Conservation (phyloP, 2,113 vertebrate species). For the Atractosteus spatula region DNA sequence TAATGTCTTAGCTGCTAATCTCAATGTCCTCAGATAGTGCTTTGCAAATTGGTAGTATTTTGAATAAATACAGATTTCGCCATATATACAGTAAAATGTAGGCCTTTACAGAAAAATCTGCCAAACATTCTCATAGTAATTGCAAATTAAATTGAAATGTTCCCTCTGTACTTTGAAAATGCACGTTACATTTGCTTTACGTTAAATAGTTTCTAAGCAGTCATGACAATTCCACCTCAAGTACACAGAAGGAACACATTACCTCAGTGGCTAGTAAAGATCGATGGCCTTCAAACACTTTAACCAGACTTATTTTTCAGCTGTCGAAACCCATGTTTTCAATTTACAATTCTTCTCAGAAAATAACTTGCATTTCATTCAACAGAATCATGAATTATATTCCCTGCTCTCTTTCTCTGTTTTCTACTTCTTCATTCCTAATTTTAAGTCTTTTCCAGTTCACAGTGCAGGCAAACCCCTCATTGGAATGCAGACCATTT, state of each 20-base stretch:
- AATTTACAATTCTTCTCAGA: constrained; percentile 68
- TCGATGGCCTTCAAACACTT: constrained; percentile 79
- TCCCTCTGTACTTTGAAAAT: constrained; percentile 52
- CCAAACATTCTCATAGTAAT: constrained; percentile 42
- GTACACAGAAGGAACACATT: constrained; percentile 80
- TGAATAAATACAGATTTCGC: too few species aligned
- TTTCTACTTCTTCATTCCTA: background rate
- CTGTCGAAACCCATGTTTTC: constrained; percentile 70
- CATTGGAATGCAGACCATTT: background rate
- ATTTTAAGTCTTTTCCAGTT: background rate
- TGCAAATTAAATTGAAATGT: constrained; percentile 47
- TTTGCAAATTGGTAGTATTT: too few species aligned
- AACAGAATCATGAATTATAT: constrained; percentile 26
- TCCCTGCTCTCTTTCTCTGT: background rate
- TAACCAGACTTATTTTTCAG: constrained; percentile 66
- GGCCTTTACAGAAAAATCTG: too few species aligned
- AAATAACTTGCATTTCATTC: constrained; percentile 63
- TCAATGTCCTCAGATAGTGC: too few species aligned
- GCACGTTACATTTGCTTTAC: constrained; percentile 81
- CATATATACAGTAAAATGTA: too few species aligned
- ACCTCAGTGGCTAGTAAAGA: constrained; percentile 74
- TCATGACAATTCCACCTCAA: constrained; percentile 78
- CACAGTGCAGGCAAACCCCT: background rate
- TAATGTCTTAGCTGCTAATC: too few species aligned
- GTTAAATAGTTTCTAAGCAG: constrained; percentile 81